Base-by-base conservation (phyloP, 1,140 invertebrate species). In the Ditylenchus dipsaci region DNA sequence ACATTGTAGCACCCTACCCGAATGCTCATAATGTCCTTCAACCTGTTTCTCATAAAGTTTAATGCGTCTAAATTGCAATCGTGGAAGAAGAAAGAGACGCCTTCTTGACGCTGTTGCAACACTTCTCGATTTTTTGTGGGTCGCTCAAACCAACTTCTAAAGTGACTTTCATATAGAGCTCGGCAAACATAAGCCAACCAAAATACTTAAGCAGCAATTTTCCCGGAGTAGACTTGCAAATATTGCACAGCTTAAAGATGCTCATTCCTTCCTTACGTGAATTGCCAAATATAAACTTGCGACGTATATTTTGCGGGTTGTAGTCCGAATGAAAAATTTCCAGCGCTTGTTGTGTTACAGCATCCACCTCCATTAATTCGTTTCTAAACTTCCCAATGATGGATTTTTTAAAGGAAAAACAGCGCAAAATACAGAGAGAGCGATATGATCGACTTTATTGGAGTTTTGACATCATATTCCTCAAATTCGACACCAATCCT, bases 1-100 rank as follows among this genome's bases (percentile, higher is more conserved):
- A 17, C 3, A 53, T 53, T 19, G 8, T 7, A 3, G 3, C n/a
- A 30, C 65, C 63, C 49, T 27, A 74, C 72, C 42, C 56, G 30
- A 1, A 75, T 15, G 67, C 47, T 76, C 26, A 49, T 42, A n/a
- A 78, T 57, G 30, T 76, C 38, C 59, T 71, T 76, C n/a, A 78
- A 23, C 27, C 65, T 63, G 19, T 19, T 57, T 15, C 69, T 59
- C 19, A 81, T 11, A 47, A 63, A 72, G 15, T 57, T 26, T 17
- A 69, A 71, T 13, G 73, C 63, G 38, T 77, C 74, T 1, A 74
- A 27, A 58, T 79, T 78, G 53, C 74, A 81, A 65, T 79, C 78
- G 27, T 81, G 78, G 26, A 62, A 62, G 69, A 81, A 81, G 60
- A 75, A 81, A 9, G 72, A 66, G 21, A 81, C 67, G 13, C 71